Percentiles rank a stretch among this genome's conserved stretches.
Conservation (phyloP, 1,140 invertebrate species). For the Rhagoletis zephyria region DNA sequence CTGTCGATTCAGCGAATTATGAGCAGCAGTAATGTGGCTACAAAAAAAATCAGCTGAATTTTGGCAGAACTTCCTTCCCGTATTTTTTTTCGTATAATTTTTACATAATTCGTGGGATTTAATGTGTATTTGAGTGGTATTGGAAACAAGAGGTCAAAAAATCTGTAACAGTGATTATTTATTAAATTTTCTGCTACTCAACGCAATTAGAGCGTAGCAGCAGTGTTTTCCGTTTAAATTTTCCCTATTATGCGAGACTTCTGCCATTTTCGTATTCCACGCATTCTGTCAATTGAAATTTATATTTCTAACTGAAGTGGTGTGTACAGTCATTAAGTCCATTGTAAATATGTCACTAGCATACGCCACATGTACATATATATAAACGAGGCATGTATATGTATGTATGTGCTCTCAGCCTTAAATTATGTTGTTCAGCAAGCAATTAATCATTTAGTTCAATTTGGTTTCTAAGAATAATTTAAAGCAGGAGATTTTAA, state of each 20-base stretch:
- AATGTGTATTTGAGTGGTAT: background rate
- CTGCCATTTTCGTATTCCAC: background rate
- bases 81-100: slow-evolving; percentile 26
- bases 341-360: too few species aligned
- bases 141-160: background rate
- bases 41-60: background rate
- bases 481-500: too few species aligned
- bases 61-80: slow-evolving; percentile 19
- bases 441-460: too few species aligned
- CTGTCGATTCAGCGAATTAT: slow-evolving; percentile 47
- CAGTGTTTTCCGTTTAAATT: background rate
- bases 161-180: slow-evolving; percentile 5
- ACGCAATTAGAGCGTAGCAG: slow-evolving; percentile 34
- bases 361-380: too few species aligned
- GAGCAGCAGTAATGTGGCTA: background rate
- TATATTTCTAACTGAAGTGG: background rate
- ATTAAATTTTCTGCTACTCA: slow-evolving; percentile 35
- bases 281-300: background rate
- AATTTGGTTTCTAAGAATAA: too few species aligned
- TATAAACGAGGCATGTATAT: too few species aligned
- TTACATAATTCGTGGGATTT: background rate
- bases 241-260: background rate
- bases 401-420: too few species aligned
- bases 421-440: too few species aligned
- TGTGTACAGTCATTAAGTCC: background rate